A percentile compares a stretch with the other conserved stretches of the same genome.
Conservation (phyloP, 2,113 vertebrate genomes). For the Callaeas wilsoni region DNA sequence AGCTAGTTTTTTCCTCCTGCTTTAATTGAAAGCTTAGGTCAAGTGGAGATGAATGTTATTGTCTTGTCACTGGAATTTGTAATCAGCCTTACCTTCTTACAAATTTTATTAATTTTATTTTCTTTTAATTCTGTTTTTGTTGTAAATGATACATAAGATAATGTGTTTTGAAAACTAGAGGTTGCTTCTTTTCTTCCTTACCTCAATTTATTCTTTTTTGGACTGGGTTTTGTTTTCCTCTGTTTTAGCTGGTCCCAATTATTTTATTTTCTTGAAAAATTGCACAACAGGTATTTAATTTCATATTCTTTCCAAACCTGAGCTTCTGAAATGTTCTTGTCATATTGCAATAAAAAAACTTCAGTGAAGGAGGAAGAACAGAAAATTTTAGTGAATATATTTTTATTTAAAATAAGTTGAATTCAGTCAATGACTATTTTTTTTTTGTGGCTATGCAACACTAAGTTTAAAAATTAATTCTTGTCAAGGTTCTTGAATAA, state of each 20-base stretch:
- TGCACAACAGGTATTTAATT: background rate
- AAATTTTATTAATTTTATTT: background rate
- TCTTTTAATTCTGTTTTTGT: background rate
- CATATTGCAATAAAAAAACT: background rate
- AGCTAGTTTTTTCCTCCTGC: background rate
- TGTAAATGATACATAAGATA: background rate
- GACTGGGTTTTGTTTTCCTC: background rate
- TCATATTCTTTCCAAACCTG: background rate
- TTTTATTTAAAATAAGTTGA: background rate
- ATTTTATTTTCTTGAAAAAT: background rate
- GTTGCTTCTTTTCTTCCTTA: background rate
- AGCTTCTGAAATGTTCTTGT: background rate
- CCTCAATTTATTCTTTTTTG: accelerated
- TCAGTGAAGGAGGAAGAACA: background rate
- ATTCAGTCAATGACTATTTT: background rate
- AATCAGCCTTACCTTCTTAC: background rate
- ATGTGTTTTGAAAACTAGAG: background rate
- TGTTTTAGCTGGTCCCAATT: background rate
- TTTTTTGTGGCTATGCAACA: background rate
- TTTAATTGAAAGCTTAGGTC: background rate
- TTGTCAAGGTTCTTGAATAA: background rate
- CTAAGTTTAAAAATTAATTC: background rate
- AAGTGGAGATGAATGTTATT: background rate
- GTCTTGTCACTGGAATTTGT: background rate
- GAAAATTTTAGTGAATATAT: background rate